These are phyloP conservation scores for Rhabditoides inermis DNA, from an alignment of 2,888 invertebrate species.

Conservation along the genomic window DNA sequence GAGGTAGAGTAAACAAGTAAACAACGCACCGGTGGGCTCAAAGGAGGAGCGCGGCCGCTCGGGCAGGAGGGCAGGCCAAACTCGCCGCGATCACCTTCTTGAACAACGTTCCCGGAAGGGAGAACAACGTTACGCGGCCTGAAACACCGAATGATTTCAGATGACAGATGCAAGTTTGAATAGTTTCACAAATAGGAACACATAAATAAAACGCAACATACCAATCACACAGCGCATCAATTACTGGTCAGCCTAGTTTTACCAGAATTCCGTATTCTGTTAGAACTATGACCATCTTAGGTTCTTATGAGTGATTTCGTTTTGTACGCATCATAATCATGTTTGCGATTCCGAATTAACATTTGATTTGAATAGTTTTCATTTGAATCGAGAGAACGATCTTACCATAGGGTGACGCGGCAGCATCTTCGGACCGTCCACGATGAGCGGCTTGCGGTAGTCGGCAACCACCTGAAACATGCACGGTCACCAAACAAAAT, in stretches of 20 bases:
- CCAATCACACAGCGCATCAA: background rate
- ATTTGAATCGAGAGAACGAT: too few relatives aligned
- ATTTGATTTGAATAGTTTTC: too few relatives aligned
- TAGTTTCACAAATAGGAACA: background rate
- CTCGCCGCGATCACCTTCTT: slow-evolving; percentile 66
- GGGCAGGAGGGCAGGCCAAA: slow-evolving; percentile 35
- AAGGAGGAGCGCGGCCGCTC: slow-evolving; percentile 31
- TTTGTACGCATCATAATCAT: too few relatives aligned
- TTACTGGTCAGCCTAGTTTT: too few relatives aligned
- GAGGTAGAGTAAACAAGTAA: too few relatives aligned
- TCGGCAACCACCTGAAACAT: slow-evolving; percentile 74
- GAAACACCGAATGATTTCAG: slow-evolving; percentile 4
- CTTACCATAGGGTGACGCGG: slow-evolving; percentile 59
- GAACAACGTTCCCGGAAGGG: slow-evolving; percentile 74
- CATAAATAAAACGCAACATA: background rate
- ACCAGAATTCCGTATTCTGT: too few relatives aligned
- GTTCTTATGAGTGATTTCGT: too few relatives aligned
- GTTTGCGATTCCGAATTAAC: too few relatives aligned
- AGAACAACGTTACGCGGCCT: slow-evolving; percentile 70
- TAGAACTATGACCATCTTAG: too few relatives aligned
- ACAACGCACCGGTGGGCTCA: slow-evolving; percentile 20
- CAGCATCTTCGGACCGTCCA: slow-evolving; percentile 56
- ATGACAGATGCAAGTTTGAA: slow-evolving; percentile 9
- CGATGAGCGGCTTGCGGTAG: slow-evolving; percentile 68
- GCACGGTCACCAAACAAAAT: too few relatives aligned